Conservation (phyloP, 2,888 invertebrate genomes). For the Empis livida region DNA sequence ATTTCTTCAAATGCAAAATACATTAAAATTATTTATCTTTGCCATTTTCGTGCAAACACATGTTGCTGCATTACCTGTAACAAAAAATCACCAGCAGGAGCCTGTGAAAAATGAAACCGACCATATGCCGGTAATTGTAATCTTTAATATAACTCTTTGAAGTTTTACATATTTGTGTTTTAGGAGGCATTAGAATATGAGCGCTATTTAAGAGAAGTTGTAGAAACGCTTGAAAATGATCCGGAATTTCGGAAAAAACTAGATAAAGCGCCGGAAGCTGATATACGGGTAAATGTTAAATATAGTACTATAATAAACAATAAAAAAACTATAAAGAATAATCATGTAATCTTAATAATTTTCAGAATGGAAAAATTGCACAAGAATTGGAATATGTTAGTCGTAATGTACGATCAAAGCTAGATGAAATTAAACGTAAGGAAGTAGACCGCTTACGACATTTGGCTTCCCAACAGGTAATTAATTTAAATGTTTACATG, state of each 20-base stretch:
- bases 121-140: not conserved
- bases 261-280: conserved; percentile 66
- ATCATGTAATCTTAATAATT: conserved; percentile 8
- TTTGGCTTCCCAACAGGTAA: conserved; percentile 44
- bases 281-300: conserved; percentile 54
- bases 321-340: too few relatives aligned
- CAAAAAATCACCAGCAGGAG: conserved; percentile 22
- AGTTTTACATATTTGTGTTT: not conserved
- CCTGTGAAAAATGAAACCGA: too few relatives aligned
- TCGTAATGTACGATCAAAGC: conserved; percentile 70
- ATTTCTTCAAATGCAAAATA: too few relatives aligned
- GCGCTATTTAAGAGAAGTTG: conserved; percentile 79
- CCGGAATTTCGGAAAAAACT: conserved; percentile 67
- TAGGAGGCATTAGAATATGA: conserved; percentile 47
- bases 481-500: too few relatives aligned
- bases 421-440: conserved; percentile 85
- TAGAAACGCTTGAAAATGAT: conserved; percentile 80
- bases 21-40: too few relatives aligned
- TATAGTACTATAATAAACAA: conserved; percentile 8
- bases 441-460: conserved; percentile 73
- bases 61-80: conserved; percentile 40
- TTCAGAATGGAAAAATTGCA: conserved; percentile 81
- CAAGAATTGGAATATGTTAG: conserved; percentile 79
- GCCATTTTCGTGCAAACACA: conserved; percentile 1
- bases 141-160: not conserved